Base-by-base conservation (phyloP, 1,140 invertebrate genomes). In the Pararge aegeria region DNA sequence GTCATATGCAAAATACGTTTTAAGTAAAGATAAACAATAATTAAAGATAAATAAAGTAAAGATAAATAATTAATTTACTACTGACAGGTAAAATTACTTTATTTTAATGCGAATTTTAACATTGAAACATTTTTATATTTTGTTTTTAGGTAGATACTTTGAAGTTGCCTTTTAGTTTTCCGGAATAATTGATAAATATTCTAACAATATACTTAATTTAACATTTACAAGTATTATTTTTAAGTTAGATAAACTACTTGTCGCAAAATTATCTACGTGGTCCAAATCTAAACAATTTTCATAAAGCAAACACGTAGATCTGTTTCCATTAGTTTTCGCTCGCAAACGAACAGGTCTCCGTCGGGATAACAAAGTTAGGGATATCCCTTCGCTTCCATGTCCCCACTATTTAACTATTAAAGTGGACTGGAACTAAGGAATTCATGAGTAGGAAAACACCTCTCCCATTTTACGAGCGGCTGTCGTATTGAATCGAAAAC, bases 401-500 rank as follows among this genome's bases (percentile, higher is more conserved):
- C 64, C 78, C 69, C 61, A 68, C 76, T 86, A 77, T 86, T 86
- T 86, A 86, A 83, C 71, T 86, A 83, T 83, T 83, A 83, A 86
- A 79, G 65, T 73, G 68, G 73, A 60, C 68, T 70, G 64, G 70
- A 70, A 75, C 75, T 87, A 81, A 83, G 75, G 73, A 84, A 84
- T 87, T 87, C 84, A 87, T 85, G 84, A 79, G 70, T 74, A 61
- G 72, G 72, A 77, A 74, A 76, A 79, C 73, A 78, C 73, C 56
- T 68, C 68, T 68, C 75, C 54, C 55, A 72, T 70, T 83, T 87
- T 87, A 85, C 80, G 80, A 83, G 70, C 74, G 70, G 70, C 61
- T 64, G 70, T 75, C 71, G 72, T 73, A 70, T 56, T 68, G 75
- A 78, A 82, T 83, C 77, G 73, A 70, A 81, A 81, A 80, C 75